Conservation (phyloP, 2,888 invertebrate species). For the Acanthopleura granulata region DNA sequence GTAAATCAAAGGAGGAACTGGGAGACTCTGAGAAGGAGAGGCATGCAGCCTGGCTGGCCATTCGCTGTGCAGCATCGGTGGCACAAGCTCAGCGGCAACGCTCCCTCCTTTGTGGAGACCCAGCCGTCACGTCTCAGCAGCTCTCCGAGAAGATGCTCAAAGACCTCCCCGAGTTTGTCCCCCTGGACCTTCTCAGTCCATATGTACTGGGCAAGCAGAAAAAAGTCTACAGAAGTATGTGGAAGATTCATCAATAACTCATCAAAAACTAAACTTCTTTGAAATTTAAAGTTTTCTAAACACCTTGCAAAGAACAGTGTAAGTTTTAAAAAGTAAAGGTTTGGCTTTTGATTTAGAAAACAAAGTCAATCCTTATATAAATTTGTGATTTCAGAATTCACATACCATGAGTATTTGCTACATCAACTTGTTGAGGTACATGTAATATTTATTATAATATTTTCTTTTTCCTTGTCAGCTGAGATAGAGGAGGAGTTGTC, state of each 20-base stretch:
- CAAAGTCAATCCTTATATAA: no score
- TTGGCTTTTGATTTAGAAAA: no score
- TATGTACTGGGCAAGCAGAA: conserved; percentile 68
- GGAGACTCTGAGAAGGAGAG: conserved; percentile 54
- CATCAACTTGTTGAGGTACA: not conserved
- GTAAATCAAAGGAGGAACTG: conserved; percentile 32
- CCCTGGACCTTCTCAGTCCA: conserved; percentile 61
- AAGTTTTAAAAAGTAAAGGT: no score
- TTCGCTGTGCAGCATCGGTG: conserved; percentile 61
- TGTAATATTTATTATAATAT: not conserved
- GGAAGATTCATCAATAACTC: no score
- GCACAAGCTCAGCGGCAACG: conserved; percentile 56
- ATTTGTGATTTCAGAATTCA: no score
- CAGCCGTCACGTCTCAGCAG: conserved; percentile 49
- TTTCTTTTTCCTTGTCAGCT: no score
- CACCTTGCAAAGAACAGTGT: no score
- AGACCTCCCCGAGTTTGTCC: conserved; percentile 62
- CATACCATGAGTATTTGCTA: no score
- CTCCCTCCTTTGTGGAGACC: conserved; percentile 56
- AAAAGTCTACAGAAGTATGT: conserved; percentile 64
- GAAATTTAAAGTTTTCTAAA: no score
- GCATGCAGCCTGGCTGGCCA: conserved; percentile 61
- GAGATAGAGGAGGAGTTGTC: conserved; percentile 68
- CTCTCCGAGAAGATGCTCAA: conserved; percentile 42
- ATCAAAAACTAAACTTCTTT: no score